These are phyloP conservation scores for Metacarcinus magister DNA, from an alignment of 2,888 invertebrate species.

Conservation along the genomic window DNA sequence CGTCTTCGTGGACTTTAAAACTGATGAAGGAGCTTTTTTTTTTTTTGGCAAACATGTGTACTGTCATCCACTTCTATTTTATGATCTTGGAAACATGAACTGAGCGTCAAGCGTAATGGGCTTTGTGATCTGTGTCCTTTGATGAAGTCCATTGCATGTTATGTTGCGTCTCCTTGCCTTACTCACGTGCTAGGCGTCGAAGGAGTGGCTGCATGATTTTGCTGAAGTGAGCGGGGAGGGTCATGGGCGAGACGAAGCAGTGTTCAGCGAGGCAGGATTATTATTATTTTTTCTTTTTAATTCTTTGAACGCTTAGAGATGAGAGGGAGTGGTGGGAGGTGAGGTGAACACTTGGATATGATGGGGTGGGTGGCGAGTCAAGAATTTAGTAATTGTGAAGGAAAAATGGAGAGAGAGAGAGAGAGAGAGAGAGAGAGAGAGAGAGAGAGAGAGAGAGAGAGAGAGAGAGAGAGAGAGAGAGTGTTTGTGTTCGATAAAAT, in stretches of 20 bases:
- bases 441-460: constrained; percentile 7
- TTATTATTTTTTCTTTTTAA: neutral
- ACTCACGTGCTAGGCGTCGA: neutral
- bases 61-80: neutral
- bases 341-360: neutral
- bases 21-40: neutral
- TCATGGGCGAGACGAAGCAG: neutral
- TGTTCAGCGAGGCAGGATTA: neutral
- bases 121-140: neutral
- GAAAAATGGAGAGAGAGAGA: neutral
- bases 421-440: constrained; percentile 27
- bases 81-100: neutral
- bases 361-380: neutral
- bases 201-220: neutral
- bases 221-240: neutral
- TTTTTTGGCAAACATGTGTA: neutral
- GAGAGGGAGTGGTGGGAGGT: neutral
- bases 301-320: neutral
- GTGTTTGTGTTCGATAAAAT: neutral
- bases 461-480: neutral
- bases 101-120: neutral
- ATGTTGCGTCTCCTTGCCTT: neutral
- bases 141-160: neutral
- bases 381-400: too few relatives aligned
- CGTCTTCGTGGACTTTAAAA: neutral